phyloP scores from a whole-genome alignment of 30 jellyfish, hydroid and myxozoan species.

The Chironex yamaguchii region DNA sequence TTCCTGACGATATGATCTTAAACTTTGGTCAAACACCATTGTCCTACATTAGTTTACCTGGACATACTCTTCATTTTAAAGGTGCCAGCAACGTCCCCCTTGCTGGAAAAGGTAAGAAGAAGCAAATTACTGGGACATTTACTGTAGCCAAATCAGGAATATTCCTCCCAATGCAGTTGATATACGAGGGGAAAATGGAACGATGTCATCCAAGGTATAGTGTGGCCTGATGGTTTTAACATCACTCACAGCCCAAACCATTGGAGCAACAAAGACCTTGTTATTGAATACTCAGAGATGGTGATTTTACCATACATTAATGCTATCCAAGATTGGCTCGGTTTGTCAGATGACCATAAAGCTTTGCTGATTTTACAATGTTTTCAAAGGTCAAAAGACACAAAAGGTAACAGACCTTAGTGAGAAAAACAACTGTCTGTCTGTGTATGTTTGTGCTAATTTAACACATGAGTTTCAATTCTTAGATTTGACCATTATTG shows the following conservation, averaged over 20 bases:
- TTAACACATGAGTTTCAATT: slow-evolving; percentile 25
- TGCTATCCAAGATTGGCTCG: neutral
- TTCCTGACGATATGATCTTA: slow-evolving; percentile 15
- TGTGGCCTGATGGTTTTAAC: slow-evolving; percentile 34
- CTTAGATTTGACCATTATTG: slow-evolving; percentile 24
- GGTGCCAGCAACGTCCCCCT: slow-evolving; percentile 4
- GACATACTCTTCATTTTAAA: neutral
- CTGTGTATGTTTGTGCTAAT: neutral
- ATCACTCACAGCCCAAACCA: slow-evolving; percentile 23
- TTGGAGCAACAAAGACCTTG: slow-evolving; percentile 62
- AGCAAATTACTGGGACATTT: slow-evolving; percentile 27
- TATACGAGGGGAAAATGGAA: slow-evolving; percentile 12
- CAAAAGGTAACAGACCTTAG: neutral
- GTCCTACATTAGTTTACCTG: neutral
- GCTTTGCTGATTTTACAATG: slow-evolving; percentile 31
- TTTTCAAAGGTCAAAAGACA: slow-evolving; percentile 26
- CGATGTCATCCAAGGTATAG: slow-evolving; percentile 31
- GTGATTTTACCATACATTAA: slow-evolving; percentile 30
- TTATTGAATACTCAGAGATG: neutral
- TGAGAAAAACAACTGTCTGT: neutral
- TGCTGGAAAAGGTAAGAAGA: slow-evolving; percentile 28
- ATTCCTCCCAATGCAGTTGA: slow-evolving; percentile 60
- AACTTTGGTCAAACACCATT: slow-evolving; percentile 56
- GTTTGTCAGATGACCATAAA: neutral
- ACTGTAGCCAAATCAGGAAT: slow-evolving; percentile 28